Percentiles rank a stretch among this genome's conserved stretches.
phyloP scores from a whole-genome alignment of 1,140 invertebrate genomes.

The Zaprionus lachaisei region DNA sequence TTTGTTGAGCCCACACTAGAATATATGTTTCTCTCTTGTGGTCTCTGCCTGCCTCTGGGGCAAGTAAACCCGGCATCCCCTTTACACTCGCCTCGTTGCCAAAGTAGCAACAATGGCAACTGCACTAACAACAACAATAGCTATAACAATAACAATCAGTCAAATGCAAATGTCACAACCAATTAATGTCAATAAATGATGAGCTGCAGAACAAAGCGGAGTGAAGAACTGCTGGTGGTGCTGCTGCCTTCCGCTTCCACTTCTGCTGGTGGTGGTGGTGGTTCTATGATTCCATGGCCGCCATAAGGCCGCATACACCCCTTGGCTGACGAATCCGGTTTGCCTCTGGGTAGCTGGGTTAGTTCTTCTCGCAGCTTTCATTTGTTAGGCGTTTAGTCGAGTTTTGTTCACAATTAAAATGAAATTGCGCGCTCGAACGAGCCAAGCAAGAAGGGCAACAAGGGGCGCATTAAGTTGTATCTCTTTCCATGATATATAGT shows the following conservation, averaged over 20 bases:
- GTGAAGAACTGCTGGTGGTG: slow-evolving; percentile 2
- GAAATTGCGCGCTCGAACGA: slow-evolving; percentile 66
- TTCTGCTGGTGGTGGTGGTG: slow-evolving; percentile 25
- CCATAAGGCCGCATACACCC: slow-evolving; percentile 19
- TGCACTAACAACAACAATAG: slow-evolving; percentile 75
- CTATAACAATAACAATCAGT: slow-evolving; percentile 62
- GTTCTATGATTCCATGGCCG: slow-evolving; percentile 33
- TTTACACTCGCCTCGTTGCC: slow-evolving; percentile 14
- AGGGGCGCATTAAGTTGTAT: slow-evolving; percentile 24
- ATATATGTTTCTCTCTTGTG: slow-evolving; percentile 35
- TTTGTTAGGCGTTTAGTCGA: slow-evolving; percentile 77
- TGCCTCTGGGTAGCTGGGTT: slow-evolving; percentile 12
- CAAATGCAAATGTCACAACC: slow-evolving; percentile 84
- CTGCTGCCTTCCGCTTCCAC: neutral
- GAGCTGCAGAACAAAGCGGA: slow-evolving; percentile 24
- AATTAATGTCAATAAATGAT: slow-evolving; percentile 84
- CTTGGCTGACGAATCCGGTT: slow-evolving; percentile 36
- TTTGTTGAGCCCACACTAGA: slow-evolving; percentile 67
- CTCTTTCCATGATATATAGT: neutral
- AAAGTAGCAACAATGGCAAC: slow-evolving; percentile 81
- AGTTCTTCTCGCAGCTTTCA: slow-evolving; percentile 69
- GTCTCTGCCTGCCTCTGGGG: neutral
- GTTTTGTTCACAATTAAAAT: slow-evolving; percentile 81
- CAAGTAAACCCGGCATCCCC: slow-evolving; percentile 56
- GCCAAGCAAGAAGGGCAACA: neutral